Evolutionary conservation across 2,113 vertebrate genomes (phyloP).

Genomic region (Neolamprologus kungweensis): DNA sequence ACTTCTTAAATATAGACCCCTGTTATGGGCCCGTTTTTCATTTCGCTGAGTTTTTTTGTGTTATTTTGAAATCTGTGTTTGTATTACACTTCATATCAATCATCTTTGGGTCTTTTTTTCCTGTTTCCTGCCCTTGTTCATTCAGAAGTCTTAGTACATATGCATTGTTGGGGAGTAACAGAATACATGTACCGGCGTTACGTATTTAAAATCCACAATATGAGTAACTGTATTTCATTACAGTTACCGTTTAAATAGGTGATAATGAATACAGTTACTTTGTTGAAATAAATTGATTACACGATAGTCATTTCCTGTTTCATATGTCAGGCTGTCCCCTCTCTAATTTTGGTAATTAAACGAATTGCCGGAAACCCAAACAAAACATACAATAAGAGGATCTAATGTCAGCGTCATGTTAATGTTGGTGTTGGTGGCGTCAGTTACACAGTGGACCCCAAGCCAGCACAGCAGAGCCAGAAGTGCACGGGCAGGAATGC

Average conservation of each 20-base stretch:
- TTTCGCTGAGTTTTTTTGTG: neutral
- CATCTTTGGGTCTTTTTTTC: neutral
- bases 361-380: neutral
- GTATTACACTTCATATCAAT: neutral
- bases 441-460: neutral
- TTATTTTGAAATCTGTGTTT: neutral
- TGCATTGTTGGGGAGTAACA: neutral
- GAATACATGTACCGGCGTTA: neutral
- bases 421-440: neutral
- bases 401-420: neutral
- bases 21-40: neutral
- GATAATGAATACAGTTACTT: neutral
- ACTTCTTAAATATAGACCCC: neutral
- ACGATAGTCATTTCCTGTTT: neutral
- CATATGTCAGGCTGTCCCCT: neutral
- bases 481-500: neutral
- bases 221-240: neutral
- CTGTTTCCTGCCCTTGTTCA: neutral
- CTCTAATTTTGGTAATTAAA: neutral
- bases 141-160: neutral
- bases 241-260: neutral
- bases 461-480: neutral
- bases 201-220: neutral
- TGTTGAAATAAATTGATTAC: neutral
- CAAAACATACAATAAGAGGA: neutral